Percentiles rank a stretch among this genome's conserved stretches.
phyloP scores from a whole-genome alignment of 2,113 vertebrate species.

The Capricornis sumatraensis region DNA sequence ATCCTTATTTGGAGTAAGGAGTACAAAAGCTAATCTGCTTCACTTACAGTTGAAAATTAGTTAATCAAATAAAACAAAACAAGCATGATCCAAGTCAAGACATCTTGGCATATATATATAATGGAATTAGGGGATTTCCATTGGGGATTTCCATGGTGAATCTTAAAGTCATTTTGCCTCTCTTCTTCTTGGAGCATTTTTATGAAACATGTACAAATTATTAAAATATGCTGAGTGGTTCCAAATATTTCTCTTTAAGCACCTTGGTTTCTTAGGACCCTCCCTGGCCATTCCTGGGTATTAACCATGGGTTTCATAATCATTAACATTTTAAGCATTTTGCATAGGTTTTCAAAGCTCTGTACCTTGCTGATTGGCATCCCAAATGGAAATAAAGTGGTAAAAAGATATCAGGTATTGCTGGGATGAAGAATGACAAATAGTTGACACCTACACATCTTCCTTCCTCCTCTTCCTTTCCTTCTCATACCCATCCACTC shows the following conservation, averaged over 20 bases:
- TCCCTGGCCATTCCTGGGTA: background rate
- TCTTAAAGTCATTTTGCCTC: background rate
- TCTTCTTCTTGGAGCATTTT: background rate
- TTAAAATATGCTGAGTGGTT: background rate
- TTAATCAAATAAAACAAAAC: constrained; percentile 1
- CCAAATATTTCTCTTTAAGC: background rate
- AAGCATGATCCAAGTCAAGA: background rate
- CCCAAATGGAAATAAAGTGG: background rate
- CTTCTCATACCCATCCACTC: background rate
- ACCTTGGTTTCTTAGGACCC: background rate
- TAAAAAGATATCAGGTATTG: background rate
- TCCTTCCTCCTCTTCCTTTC: background rate
- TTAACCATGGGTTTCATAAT: background rate
- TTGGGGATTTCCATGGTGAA: background rate
- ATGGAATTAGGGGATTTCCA: background rate
- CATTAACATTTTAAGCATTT: background rate
- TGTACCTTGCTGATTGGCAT: background rate
- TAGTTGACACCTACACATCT: background rate
- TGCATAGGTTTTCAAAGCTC: background rate
- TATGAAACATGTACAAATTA: background rate
- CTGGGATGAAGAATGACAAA: background rate
- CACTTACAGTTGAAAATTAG: background rate
- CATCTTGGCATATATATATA: background rate
- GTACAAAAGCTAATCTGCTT: background rate
- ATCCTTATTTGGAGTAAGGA: background rate